Evolutionary conservation across 1,140 invertebrate species (phyloP).

Genomic region (Doryteuthis pealeii): DNA sequence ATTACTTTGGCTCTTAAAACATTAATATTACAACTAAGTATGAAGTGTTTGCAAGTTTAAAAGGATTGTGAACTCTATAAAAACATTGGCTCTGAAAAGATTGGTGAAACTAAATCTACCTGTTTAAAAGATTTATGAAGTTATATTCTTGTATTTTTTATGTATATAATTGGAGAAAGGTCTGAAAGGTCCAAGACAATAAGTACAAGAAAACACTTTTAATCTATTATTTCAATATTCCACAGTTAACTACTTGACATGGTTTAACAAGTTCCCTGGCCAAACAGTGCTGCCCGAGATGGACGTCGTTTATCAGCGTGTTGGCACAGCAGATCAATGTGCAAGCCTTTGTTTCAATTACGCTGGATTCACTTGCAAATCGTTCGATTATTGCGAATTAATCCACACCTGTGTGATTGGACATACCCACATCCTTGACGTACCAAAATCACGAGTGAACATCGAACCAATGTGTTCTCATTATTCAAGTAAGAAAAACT

Average conservation of each 20-base stretch:
- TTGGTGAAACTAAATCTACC: too few relatives aligned
- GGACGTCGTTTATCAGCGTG: conserved; percentile 42
- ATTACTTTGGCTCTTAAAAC: too few relatives aligned
- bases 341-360: conserved; percentile 44
- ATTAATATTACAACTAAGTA: too few relatives aligned
- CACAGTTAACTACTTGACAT: conserved; percentile 40
- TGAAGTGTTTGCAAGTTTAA: too few relatives aligned
- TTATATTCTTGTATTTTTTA: too few relatives aligned
- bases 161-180: too few relatives aligned
- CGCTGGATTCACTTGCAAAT: conserved; percentile 43
- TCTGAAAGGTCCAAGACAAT: too few relatives aligned
- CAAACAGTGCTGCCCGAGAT: conserved; percentile 38
- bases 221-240: too few relatives aligned
- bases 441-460: conserved; percentile 35
- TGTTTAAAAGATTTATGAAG: too few relatives aligned
- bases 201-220: too few relatives aligned
- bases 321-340: conserved; percentile 39
- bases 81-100: too few relatives aligned
- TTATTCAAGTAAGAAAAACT: conserved; percentile 41
- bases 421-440: conserved; percentile 39
- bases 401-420: conserved; percentile 45
- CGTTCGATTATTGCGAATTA: conserved; percentile 46
- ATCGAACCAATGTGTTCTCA: conserved; percentile 39
- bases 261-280: conserved; percentile 35
- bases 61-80: too few relatives aligned